phyloP scores from a whole-genome alignment of 2,797 vertebrate genomes.

The Furcifer pardalis region DNA sequence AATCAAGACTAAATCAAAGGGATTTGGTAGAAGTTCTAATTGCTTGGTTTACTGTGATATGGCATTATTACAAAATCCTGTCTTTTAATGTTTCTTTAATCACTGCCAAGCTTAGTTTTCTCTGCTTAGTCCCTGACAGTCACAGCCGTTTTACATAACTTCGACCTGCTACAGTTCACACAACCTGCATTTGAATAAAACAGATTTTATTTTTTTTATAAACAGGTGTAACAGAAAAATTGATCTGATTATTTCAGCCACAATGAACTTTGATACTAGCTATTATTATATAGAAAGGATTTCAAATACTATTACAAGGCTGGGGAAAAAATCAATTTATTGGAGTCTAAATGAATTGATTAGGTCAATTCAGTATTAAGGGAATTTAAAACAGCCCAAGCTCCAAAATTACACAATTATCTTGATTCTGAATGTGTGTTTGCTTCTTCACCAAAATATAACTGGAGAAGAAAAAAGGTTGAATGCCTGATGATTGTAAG shows the following conservation, averaged over 20 bases:
- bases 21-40: constrained; percentile 38
- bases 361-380: neutral
- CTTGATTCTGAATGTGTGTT: neutral
- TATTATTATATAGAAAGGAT: too few relatives aligned
- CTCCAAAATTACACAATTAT: neutral
- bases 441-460: neutral
- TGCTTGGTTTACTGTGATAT: constrained; percentile 24
- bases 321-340: neutral
- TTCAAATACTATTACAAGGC: neutral
- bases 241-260: neutral
- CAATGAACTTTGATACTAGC: neutral
- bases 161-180: constrained; percentile 3
- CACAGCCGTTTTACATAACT: neutral
- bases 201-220: neutral
- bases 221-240: neutral
- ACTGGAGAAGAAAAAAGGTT: neutral
- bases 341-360: too few relatives aligned
- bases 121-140: neutral
- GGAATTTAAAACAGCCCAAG: neutral
- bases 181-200: neutral
- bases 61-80: constrained; percentile 15
- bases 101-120: constrained; percentile 34
- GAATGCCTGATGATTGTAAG: too few relatives aligned
- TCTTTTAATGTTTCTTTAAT: constrained; percentile 41
- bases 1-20: constrained; percentile 51